Conservation (phyloP, 2,113 vertebrate genomes). For the Ptilorrhoa leucosticta region DNA sequence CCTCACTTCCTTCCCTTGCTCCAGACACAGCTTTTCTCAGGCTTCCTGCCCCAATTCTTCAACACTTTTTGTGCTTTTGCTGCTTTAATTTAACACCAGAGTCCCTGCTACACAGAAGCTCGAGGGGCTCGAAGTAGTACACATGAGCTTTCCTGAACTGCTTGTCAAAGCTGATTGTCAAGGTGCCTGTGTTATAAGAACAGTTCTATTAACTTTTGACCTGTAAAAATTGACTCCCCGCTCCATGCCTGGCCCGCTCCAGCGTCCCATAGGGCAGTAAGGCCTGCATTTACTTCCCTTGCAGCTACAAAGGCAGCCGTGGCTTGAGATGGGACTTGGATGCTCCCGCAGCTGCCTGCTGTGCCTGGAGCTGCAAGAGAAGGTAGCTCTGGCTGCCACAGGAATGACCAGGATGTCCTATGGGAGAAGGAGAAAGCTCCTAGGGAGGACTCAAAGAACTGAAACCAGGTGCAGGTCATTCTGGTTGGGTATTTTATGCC, state of each 20-base stretch:
- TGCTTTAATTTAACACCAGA: neutral
- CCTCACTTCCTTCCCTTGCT: neutral
- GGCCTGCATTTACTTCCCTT: neutral
- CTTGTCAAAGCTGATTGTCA: neutral
- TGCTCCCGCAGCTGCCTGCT: neutral
- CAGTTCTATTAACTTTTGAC: neutral
- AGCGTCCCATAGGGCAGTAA: neutral
- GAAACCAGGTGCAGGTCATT: neutral
- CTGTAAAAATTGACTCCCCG: neutral
- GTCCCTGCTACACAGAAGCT: rapidly evolving
- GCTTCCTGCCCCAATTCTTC: neutral
- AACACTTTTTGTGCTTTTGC: neutral
- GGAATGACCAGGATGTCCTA: neutral
- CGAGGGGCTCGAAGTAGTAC: rapidly evolving
- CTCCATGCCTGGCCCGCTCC: neutral
- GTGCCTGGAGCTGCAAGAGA: neutral
- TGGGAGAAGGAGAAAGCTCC: neutral
- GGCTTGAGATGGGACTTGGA: neutral
- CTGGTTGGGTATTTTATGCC: neutral
- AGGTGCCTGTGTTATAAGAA: neutral
- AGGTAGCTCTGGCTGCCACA: neutral
- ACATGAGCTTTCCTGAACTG: neutral
- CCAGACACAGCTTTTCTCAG: neutral
- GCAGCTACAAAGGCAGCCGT: neutral
- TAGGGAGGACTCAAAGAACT: neutral